Conservation (phyloP, 2,888 invertebrate genomes). For the Leptopterna dolabrata region DNA sequence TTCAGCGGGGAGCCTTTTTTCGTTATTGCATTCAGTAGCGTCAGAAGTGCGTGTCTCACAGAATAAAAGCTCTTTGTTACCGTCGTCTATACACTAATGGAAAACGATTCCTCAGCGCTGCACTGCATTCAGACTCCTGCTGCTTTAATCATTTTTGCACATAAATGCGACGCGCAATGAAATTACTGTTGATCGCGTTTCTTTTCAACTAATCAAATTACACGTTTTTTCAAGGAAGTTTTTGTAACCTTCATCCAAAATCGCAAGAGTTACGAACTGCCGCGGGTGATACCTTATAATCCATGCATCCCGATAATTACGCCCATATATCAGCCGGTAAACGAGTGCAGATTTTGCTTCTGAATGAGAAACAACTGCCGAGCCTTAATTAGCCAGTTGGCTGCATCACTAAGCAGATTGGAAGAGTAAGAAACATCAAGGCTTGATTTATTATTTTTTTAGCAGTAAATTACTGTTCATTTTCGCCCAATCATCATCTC, state of each 20-base stretch:
- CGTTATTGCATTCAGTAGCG: constrained; percentile 24
- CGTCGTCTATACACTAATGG: neutral
- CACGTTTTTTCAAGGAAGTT: neutral
- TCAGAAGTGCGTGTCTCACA: constrained; percentile 35
- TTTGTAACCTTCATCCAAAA: neutral
- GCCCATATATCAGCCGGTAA: neutral
- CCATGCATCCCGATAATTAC: neutral
- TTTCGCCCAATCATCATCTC: neutral
- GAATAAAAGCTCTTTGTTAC: constrained; percentile 18
- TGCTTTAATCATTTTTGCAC: neutral
- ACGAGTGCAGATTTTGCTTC: neutral
- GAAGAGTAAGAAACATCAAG: neutral
- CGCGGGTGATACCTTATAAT: neutral
- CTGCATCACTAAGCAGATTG: neutral
- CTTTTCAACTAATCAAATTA: constrained; percentile 16
- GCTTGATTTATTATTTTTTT: neutral
- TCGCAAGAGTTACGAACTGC: neutral
- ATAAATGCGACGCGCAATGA: neutral
- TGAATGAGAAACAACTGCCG: neutral
- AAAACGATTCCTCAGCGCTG: neutral
- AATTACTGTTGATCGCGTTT: neutral
- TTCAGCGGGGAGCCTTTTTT: constrained; percentile 12
- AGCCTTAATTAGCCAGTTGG: neutral
- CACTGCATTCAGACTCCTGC: neutral
- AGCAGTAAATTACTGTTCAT: neutral